A percentile compares a stretch with the other conserved stretches of the same genome.
Conservation (phyloP, 2,113 vertebrate species). For the Antechinus flavipes region DNA sequence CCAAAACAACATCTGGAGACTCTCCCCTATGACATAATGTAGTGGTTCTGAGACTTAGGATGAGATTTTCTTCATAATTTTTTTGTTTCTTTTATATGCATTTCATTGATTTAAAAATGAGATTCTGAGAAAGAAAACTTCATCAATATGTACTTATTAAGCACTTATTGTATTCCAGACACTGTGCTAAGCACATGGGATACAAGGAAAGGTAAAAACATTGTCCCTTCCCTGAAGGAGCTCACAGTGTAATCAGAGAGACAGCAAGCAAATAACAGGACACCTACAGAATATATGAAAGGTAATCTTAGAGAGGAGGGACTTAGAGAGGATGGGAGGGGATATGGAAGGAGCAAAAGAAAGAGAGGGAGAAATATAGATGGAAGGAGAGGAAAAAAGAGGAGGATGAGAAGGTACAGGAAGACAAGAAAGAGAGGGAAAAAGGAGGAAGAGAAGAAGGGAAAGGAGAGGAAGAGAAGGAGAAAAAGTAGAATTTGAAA, state of each 20-base stretch:
- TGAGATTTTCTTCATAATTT: neutral
- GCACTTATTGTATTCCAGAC: neutral
- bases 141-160: neutral
- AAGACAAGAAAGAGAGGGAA: too few relatives aligned
- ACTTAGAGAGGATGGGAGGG: neutral
- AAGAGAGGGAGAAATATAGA: neutral
- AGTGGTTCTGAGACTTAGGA: neutral
- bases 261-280: neutral
- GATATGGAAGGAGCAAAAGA: neutral
- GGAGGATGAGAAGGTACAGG: too few relatives aligned
- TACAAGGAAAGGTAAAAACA: neutral
- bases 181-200: neutral
- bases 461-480: too few relatives aligned
- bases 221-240: neutral
- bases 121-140: neutral
- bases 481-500: neutral
- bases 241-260: neutral
- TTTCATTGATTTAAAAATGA: neutral
- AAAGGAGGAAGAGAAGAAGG: too few relatives aligned
- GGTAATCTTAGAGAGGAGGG: neutral
- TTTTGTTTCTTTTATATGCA: neutral
- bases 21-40: neutral
- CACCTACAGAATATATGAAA: neutral
- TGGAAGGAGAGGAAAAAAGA: too few relatives aligned
- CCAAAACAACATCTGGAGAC: too few relatives aligned